Evolutionary conservation across 2,797 vertebrate species (phyloP).

Genomic region (Apogon hyalosoma): DNA sequence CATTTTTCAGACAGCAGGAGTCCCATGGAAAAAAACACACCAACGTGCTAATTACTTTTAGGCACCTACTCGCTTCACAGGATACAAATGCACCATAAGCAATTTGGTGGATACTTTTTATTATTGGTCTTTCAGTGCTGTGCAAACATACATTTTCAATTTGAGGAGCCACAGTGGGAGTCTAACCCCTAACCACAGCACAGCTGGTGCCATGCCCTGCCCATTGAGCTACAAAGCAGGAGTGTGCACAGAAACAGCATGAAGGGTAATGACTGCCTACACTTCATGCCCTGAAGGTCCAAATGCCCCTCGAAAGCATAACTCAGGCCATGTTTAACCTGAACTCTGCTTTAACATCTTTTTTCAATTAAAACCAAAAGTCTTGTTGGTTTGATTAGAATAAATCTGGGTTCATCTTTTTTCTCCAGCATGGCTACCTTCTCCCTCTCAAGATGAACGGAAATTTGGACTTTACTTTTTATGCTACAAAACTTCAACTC

Average conservation of each 20-base stretch:
- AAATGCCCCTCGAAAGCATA: slow-evolving; percentile 54
- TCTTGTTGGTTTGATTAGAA: slow-evolving; percentile 49
- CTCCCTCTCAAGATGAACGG: slow-evolving; percentile 11
- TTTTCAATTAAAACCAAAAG: slow-evolving; percentile 65
- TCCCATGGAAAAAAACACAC: slow-evolving; percentile 8
- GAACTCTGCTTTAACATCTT: slow-evolving; percentile 73
- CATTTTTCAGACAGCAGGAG: slow-evolving; percentile 46
- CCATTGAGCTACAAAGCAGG: slow-evolving; percentile 61
- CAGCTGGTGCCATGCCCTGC: slow-evolving; percentile 61
- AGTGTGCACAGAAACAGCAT: slow-evolving; percentile 62
- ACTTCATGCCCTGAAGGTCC: slow-evolving; percentile 54
- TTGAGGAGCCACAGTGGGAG: slow-evolving; percentile 63
- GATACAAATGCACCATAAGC: slow-evolving; percentile 61
- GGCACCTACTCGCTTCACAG: slow-evolving; percentile 64
- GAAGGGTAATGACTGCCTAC: slow-evolving; percentile 52
- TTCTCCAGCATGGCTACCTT: slow-evolving; percentile 40
- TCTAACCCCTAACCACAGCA: slow-evolving; percentile 63
- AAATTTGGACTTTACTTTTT: slow-evolving; percentile 18
- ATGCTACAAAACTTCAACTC: slow-evolving; percentile 1
- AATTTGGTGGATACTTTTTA: slow-evolving; percentile 64
- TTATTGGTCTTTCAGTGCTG: slow-evolving; percentile 37
- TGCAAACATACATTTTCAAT: slow-evolving; percentile 68
- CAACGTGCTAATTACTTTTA: slow-evolving; percentile 61
- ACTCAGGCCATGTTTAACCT: slow-evolving; percentile 59
- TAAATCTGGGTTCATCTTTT: slow-evolving; percentile 53